Evolutionary conservation across 2,888 invertebrate species (phyloP), one percentile per base, ranked within the genome.

Genomic region (Dichetophora obliterata): DNA sequence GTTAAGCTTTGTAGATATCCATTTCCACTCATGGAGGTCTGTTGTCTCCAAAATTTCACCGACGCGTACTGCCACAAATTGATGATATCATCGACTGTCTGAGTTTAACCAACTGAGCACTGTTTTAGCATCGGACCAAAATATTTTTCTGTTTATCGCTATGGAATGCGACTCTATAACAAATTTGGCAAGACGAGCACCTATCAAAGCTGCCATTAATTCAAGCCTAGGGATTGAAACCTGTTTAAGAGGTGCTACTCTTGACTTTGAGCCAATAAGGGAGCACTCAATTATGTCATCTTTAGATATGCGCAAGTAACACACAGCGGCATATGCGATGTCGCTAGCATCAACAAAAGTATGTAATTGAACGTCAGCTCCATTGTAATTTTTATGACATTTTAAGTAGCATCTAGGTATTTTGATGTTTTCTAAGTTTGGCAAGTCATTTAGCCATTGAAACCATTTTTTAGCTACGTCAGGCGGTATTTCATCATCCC

Each of bases 101-200:
- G 75, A 77, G 31, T 54, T 68, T 16, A 79, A 71, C 76, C 79
- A 77, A 24, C 75, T 68, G n/a, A 75, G 5, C 22, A 73, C 72
- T 68, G 68, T 66, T 48, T 37, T 37, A 6, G 37, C 37, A 37
- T 37, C 37, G 3, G 6, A 37, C 37, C 37, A 37, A 37, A 37
- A 37, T 37, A 37, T 37, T 37, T 37, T 3, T 37, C 37, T 37
- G 37, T 37, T 37, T 5, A 37, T 37, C 37, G 4, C 8, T 37
- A 37, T 37, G 4, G 37, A 37, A 37, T 37, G 37, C 6, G 37
- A 3, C 37, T 37, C 37, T 37, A 37, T 37, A 6, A 37, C 1
- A 8, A 37, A 37, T 6, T 37, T 37, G 4, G 37, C 48, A 59
- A 59, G 22, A 24, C 59, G 59, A 5, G 59, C 59, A 19, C 59